A percentile compares a stretch with the other conserved stretches of the same genome.
phyloP scores from a whole-genome alignment of 2,797 vertebrate species.

The Erethizon dorsatum region DNA sequence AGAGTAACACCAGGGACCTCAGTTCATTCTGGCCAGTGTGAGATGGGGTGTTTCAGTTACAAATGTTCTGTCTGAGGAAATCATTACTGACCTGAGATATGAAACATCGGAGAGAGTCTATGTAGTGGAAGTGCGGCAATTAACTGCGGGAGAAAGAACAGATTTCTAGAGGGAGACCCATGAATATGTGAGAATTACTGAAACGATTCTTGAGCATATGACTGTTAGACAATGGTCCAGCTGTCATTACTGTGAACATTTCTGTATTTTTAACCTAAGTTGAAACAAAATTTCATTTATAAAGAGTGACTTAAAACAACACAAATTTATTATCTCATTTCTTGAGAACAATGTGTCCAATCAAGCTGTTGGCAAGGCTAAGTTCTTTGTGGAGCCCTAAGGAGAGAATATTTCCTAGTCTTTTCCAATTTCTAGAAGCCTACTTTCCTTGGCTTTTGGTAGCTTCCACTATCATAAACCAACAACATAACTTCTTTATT shows the following conservation, averaged over 20 bases:
- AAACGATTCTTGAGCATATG: neutral
- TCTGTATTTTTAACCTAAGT: neutral
- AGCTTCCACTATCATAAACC: neutral
- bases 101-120: neutral
- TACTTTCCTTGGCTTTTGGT: neutral
- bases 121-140: neutral
- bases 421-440: neutral
- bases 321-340: neutral
- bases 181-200: neutral
- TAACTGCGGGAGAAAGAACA: neutral
- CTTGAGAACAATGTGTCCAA: neutral
- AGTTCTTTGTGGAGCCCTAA: neutral
- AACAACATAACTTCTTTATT: neutral
- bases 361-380: neutral
- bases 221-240: neutral
- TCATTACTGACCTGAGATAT: neutral
- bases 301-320: neutral
- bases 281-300: neutral
- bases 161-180: neutral
- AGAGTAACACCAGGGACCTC: neutral
- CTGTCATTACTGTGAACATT: neutral
- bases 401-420: neutral
- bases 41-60: neutral
- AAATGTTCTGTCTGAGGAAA: neutral
- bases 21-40: neutral